Evolutionary conservation across 2,797 vertebrate genomes (phyloP), one percentile per base, ranked within the genome.

Genomic region (Agapornis canus): DNA sequence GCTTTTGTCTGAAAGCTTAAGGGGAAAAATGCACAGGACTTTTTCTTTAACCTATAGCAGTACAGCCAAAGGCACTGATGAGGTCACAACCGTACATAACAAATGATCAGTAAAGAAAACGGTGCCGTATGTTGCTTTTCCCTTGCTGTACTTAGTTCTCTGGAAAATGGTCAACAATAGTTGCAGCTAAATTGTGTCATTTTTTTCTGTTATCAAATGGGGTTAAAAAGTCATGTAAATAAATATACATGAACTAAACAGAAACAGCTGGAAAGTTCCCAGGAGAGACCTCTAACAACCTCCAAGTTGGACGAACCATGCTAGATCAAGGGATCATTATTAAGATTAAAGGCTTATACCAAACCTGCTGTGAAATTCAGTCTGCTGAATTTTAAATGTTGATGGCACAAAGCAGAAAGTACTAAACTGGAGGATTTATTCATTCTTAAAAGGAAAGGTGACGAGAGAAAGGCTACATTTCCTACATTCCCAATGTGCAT

Each of bases 201-300:
- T 70, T 68, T 96, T 95, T 93, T 86, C 88, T 95, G 86, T 94
- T 92, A 77, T 80, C 90, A 96, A 97, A 96, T 73, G 51, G 93
- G 94, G 96, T 97, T 97, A 95, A 98, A 95, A 97, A 97, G 97
- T 82, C 97, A 97, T 94, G 95, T 95, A 97, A 97, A 98, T 98
- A 98, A 97, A 98, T 98, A 98, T 93, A 98, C 97, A 97, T 97
- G 96, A 98, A 97, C 94, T 96, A 93, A 97, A 97, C 91, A 94
- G 89, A 93, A 98, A 96, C 97, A 97, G 96, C 97, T 97, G 96
- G 96, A 97, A 97, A 91, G 86, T 94, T 98, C 97, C 96, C 97
- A 96, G 77, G 84, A 95, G 97, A 78, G 92, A 95, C 94, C 90
- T 96, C 94, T 95, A 98, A 96, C 93, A 96, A 97, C 96, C 97